Conservation (phyloP, 1,140 invertebrate genomes). For the Drosophila watanabei region DNA sequence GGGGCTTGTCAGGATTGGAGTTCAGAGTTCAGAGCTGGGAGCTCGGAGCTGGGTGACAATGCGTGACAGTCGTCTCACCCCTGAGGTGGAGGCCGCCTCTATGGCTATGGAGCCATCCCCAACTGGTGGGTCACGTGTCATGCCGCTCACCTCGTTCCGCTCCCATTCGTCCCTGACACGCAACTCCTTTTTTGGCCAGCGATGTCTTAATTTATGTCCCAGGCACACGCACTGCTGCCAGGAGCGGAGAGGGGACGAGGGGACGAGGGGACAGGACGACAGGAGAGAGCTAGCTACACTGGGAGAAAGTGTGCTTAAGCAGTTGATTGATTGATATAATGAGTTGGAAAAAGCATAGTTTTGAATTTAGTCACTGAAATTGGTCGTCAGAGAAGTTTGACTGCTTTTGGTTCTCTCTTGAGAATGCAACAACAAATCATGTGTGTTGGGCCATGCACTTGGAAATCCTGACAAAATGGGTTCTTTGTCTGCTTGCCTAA, state of each 20-base stretch:
- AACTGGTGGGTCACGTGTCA: constrained; percentile 71
- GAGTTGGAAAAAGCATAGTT: too few species aligned
- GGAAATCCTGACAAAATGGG: too few species aligned
- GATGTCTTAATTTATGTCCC: constrained; percentile 70
- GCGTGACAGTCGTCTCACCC: constrained; percentile 57
- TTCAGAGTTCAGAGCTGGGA: neutral
- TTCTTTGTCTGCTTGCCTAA: too few species aligned
- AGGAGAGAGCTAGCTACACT: neutral
- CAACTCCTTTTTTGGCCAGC: constrained; percentile 40
- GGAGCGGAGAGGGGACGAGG: neutral
- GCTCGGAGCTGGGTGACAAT: constrained; percentile 45
- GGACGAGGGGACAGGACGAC: too few species aligned
- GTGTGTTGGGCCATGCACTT: too few species aligned
- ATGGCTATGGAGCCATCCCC: constrained; percentile 4
- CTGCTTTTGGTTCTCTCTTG: too few species aligned
- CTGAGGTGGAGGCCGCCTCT: neutral
- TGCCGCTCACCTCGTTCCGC: constrained; percentile 17
- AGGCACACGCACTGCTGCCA: constrained; percentile 50
- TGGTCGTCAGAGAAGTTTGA: too few species aligned
- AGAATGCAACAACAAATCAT: too few species aligned
- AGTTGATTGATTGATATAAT: too few species aligned
- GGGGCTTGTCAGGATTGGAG: neutral
- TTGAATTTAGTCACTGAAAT: too few species aligned
- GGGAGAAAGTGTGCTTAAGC: neutral
- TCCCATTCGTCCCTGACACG: constrained; percentile 48